Evolutionary conservation across 1,140 invertebrate species (phyloP).

Genomic region (Aphelinus atriplicis): DNA sequence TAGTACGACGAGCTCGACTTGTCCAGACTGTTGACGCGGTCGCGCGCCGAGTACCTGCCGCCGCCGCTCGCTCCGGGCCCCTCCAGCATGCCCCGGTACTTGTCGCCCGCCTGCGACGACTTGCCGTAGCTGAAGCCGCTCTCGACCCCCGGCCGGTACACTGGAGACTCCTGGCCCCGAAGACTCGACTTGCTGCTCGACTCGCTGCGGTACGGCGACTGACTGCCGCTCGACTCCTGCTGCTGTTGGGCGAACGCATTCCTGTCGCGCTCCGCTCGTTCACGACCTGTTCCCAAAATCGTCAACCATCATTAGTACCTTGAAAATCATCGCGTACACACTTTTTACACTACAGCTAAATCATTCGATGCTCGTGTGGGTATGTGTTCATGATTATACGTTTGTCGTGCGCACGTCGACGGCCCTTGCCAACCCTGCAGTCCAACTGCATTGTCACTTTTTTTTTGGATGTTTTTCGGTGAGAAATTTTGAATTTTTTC

Average conservation of each 20-base stretch:
- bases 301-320: too few relatives aligned
- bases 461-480: too few relatives aligned
- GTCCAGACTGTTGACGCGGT: slow-evolving; percentile 62
- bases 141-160: slow-evolving; percentile 51
- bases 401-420: too few relatives aligned
- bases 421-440: too few relatives aligned
- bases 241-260: slow-evolving; percentile 50
- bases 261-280: slow-evolving; percentile 49
- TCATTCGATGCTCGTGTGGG: too few relatives aligned
- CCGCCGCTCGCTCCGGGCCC: slow-evolving; percentile 46
- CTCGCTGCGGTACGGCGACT: slow-evolving; percentile 58
- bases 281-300: slow-evolving; percentile 8
- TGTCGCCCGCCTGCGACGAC: slow-evolving; percentile 57
- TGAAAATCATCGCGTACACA: too few relatives aligned
- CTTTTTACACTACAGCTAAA: too few relatives aligned
- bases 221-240: slow-evolving; percentile 43
- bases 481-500: too few relatives aligned
- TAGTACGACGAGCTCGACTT: slow-evolving; percentile 59
- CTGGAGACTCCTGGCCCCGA: slow-evolving; percentile 59
- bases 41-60: slow-evolving; percentile 51
- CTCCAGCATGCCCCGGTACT: slow-evolving; percentile 60
- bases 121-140: slow-evolving; percentile 54
- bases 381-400: too few relatives aligned
- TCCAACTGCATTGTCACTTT: too few relatives aligned
- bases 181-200: slow-evolving; percentile 54